phyloP scores from a whole-genome alignment of 2,888 invertebrate species.

The Melinaea menophilus region DNA sequence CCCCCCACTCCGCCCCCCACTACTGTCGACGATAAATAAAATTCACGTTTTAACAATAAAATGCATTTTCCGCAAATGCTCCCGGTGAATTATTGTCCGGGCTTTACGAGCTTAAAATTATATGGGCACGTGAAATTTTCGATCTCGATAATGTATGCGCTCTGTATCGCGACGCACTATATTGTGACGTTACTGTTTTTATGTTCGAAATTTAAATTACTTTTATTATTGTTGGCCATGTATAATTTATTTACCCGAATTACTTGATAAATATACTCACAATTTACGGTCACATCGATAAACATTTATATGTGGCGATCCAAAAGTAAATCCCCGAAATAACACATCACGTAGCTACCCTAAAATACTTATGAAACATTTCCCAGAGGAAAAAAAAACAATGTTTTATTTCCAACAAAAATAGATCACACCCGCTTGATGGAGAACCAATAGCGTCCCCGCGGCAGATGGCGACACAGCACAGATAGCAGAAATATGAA shows the following conservation, averaged over 20 bases:
- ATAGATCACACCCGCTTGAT: slow-evolving; percentile 75
- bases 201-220: slow-evolving; percentile 36
- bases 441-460: slow-evolving; percentile 75
- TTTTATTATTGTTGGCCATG: slow-evolving; percentile 29
- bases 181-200: slow-evolving; percentile 50
- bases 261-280: slow-evolving; percentile 7
- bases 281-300: slow-evolving; percentile 3
- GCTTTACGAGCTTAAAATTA: slow-evolving; percentile 79
- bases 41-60: slow-evolving; percentile 79
- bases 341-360: slow-evolving; percentile 67
- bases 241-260: slow-evolving; percentile 25
- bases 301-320: slow-evolving; percentile 14
- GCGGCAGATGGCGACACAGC: slow-evolving; percentile 74
- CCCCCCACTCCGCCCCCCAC: slow-evolving; percentile 46
- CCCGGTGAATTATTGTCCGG: slow-evolving; percentile 72
- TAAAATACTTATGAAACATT: slow-evolving; percentile 72
- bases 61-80: slow-evolving; percentile 79
- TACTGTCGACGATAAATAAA: slow-evolving; percentile 77
- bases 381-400: slow-evolving; percentile 68
- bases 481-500: slow-evolving; percentile 77
- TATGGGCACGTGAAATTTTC: slow-evolving; percentile 76
- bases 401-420: slow-evolving; percentile 75
- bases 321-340: slow-evolving; percentile 37
- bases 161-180: slow-evolving; percentile 59
- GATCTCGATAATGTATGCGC: slow-evolving; percentile 72